Base-by-base conservation (phyloP, 2,797 vertebrate species). In the Micromesistius poutassou region DNA sequence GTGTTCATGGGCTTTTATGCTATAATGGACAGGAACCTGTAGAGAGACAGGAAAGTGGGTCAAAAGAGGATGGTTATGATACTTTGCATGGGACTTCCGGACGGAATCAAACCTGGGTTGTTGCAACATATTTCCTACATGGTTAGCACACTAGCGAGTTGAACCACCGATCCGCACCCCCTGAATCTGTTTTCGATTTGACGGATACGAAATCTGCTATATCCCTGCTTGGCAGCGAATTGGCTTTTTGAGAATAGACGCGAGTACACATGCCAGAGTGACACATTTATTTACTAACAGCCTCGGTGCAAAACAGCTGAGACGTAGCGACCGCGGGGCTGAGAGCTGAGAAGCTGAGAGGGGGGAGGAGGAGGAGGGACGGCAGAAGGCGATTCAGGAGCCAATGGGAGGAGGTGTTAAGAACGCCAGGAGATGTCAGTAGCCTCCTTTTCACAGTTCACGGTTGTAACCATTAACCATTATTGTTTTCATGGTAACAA, bases 381-480 rank as follows among this genome's bases (percentile, higher is more conserved):
- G 4, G 13, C n/a, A n/a, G 62, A 16, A 28, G 62, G 62, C 3
- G 62, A 13, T 9, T 5, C 4, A n/a, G 25, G 62, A 68, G 62
- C 62, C 62, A 68, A 68, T 68, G 62, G 25, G 62, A 68, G 62
- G 62, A 68, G 62, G 62, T 68, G 62, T 68, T 13, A 62, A 62
- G 55, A 22, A 68, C 7, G 25, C 28, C 62, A 12, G 62, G n/a
- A 68, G 62, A 9, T 62, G 55, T 62, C 55, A 25, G 55, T 55
- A 5, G 46, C 46, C 42, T 14, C 46, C 19, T 25, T 62, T 25
- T 62, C 55, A 62, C 46, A 22, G 46, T 62, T 62, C 46, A 62
- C 22, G 7, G 55, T 62, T 22, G 19, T 19, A 55, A 55, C 50
- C 50, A 16, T 22, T 7, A 10, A 62, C 22, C 22, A 2, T 28